Conservation (phyloP, 2,888 invertebrate genomes). For the Caenorhabditis wallacei region DNA sequence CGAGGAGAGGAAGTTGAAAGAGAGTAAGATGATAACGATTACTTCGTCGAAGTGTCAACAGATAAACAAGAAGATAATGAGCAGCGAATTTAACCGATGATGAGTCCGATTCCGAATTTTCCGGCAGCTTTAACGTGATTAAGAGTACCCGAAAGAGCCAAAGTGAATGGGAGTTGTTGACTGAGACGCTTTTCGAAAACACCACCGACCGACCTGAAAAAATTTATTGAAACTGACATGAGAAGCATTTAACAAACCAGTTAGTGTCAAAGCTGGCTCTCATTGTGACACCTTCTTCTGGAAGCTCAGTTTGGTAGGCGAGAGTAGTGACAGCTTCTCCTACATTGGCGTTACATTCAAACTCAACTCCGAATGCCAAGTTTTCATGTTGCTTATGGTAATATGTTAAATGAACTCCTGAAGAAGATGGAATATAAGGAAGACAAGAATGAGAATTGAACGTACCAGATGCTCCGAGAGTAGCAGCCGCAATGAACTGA, state of each 20-base stretch:
- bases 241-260: slow-evolving; percentile 86
- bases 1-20: slow-evolving; percentile 16
- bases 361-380: slow-evolving; percentile 92
- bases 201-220: slow-evolving; percentile 88
- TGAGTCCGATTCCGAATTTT: slow-evolving; percentile 94
- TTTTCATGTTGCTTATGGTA: slow-evolving; percentile 91
- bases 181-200: slow-evolving; percentile 94
- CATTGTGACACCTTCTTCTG: slow-evolving; percentile 94
- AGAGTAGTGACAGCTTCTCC: slow-evolving; percentile 88
- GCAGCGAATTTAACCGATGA: slow-evolving; percentile 87
- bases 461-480: slow-evolving; percentile 68
- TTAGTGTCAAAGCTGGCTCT: slow-evolving; percentile 95
- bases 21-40: slow-evolving; percentile 41
- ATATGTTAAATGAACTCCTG: slow-evolving; percentile 89
- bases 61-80: slow-evolving; percentile 49
- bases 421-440: slow-evolving; percentile 46
- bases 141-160: slow-evolving; percentile 93
- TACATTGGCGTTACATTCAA: slow-evolving; percentile 87
- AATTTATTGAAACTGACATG: neutral
- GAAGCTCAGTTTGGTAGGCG: slow-evolving; percentile 94
- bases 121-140: slow-evolving; percentile 91
- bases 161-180: slow-evolving; percentile 92
- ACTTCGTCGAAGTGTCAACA: slow-evolving; percentile 59
- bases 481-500: slow-evolving; percentile 77
- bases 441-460: neutral